Evolutionary conservation across 2,113 vertebrate genomes (phyloP).

Genomic region (Patagioenas fasciata): DNA sequence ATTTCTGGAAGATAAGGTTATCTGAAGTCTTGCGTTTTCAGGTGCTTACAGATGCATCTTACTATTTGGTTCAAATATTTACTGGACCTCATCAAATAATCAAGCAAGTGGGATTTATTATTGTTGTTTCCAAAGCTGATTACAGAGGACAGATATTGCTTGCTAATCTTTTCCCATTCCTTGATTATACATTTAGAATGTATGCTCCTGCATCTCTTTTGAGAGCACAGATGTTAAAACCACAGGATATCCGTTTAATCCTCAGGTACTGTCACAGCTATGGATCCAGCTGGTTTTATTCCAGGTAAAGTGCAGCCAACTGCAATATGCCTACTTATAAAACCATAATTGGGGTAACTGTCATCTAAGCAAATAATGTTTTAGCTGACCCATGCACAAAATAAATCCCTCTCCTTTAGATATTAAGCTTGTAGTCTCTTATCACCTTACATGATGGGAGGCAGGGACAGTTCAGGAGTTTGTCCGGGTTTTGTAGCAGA

Average conservation of each 20-base stretch:
- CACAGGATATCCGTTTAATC: constrained; percentile 64
- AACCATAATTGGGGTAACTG: background rate
- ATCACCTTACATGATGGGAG: background rate
- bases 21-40: background rate
- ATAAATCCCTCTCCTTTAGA: background rate
- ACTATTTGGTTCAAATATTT: constrained; percentile 4
- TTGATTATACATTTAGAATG: constrained; percentile 44
- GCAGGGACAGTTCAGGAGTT: background rate
- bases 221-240: constrained; percentile 65
- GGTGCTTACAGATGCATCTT: background rate
- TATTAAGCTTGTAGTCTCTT: background rate
- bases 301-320: constrained; percentile 24
- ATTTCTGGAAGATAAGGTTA: background rate
- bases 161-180: constrained; percentile 53
- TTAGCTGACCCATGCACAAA: background rate
- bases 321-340: constrained; percentile 14
- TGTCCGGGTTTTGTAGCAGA: background rate
- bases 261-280: constrained; percentile 48
- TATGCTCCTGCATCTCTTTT: background rate
- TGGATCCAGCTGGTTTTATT: constrained; percentile 49
- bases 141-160: constrained; percentile 33
- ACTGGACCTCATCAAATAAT: background rate
- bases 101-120: background rate
- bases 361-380: constrained; percentile 6
- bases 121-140: constrained; percentile 33